phyloP scores from a whole-genome alignment of 2,888 invertebrate genomes.

The Ceramica pisi region DNA sequence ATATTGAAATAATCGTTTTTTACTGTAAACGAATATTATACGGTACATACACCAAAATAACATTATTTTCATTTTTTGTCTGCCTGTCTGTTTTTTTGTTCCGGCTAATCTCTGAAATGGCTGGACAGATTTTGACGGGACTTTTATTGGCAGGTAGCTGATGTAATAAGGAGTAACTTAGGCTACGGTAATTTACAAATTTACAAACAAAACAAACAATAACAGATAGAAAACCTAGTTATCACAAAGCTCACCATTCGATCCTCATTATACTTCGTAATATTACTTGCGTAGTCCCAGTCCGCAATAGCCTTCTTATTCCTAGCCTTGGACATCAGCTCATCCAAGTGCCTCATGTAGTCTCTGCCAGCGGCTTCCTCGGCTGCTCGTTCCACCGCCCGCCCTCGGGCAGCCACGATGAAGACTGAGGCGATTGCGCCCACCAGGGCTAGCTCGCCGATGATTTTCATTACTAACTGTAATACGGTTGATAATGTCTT shows the following conservation, averaged over 20 bases:
- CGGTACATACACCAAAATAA: too few species aligned
- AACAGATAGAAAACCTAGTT: too few species aligned
- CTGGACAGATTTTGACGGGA: too few species aligned
- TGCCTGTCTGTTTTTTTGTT: too few species aligned
- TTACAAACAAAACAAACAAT: neutral
- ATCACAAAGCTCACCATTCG: slow-evolving; percentile 74
- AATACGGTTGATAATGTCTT: neutral
- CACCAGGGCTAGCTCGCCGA: slow-evolving; percentile 84
- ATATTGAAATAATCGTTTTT: too few species aligned
- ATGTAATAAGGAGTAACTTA: too few species aligned
- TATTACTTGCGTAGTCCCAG: slow-evolving; percentile 94
- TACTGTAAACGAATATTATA: too few species aligned
- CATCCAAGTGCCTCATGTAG: slow-evolving; percentile 91
- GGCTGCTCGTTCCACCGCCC: slow-evolving; percentile 87
- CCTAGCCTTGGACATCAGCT: slow-evolving; percentile 88
- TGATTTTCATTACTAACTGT: slow-evolving; percentile 86
- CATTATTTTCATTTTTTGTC: too few species aligned
- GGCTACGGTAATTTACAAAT: too few species aligned
- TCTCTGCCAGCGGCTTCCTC: slow-evolving; percentile 91
- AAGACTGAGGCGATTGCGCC: slow-evolving; percentile 88
- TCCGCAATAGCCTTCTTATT: slow-evolving; percentile 91
- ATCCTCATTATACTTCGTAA: slow-evolving; percentile 93
- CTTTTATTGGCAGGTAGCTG: too few species aligned
- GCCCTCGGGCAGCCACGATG: slow-evolving; percentile 86
- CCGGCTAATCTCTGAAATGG: too few species aligned